Conservation (phyloP, 2,888 invertebrate species). For the Lamellibrachia columna region DNA sequence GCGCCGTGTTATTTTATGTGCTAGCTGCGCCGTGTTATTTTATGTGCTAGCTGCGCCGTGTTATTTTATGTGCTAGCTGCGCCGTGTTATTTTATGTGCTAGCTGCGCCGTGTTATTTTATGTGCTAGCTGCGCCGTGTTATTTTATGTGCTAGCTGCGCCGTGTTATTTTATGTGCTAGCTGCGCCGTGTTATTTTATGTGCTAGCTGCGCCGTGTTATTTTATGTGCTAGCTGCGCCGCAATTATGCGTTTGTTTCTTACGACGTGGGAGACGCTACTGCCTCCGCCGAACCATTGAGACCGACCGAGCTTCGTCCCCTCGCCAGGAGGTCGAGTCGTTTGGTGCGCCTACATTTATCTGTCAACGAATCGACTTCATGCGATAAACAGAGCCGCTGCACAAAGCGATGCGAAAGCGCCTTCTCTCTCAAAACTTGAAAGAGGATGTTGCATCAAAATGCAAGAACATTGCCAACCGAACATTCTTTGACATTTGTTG, state of each 20-base stretch:
- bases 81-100: neutral
- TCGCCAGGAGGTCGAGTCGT: neutral
- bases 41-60: neutral
- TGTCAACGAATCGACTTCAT: conserved; percentile 3
- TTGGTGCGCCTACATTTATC: neutral
- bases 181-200: neutral
- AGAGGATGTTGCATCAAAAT: neutral
- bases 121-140: neutral
- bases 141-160: neutral
- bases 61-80: neutral
- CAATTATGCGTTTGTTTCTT: neutral
- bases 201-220: neutral
- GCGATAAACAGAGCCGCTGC: neutral
- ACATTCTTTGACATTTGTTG: neutral
- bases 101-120: neutral
- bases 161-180: neutral
- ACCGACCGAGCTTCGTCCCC: neutral
- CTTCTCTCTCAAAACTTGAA: neutral
- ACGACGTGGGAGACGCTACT: neutral
- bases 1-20: too few species aligned
- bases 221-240: neutral
- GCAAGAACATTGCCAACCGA: neutral
- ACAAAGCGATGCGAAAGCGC: neutral
- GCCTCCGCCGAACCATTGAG: neutral
- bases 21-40: neutral